Evolutionary conservation across 2,888 invertebrate genomes (phyloP), one percentile per base, ranked within the genome.

Genomic region (Trimorus sp.): DNA sequence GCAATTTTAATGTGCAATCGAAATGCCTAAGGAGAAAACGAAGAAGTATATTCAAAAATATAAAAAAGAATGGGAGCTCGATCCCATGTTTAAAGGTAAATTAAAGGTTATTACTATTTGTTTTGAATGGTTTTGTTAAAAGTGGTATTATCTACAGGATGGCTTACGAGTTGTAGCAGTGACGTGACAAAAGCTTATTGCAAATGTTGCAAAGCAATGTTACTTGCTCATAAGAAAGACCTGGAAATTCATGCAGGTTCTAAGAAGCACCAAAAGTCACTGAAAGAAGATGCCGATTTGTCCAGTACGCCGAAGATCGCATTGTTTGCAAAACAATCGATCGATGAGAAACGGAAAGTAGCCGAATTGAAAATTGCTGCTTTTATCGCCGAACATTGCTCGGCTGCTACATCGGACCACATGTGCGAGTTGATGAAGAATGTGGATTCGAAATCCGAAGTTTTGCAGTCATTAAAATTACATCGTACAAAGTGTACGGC

Each of bases 401-500:
- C 85, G 3, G 16, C 85, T 8, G 45, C 51, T 71, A 83, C 87
- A 8, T 79, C 83, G 0, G 82, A 87, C 73, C 86, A 86, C 63
- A 54, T 87, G 14, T 68, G 83, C 11, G 54, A 71, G 7, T 40
- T 87, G 11, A 58, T 87, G 7, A 71, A 82, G 36, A 70, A 79
- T 15, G 62, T 87, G 7, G 87, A 87, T 71, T 62, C 76, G 0
- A 74, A 60, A 26, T 86, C 85, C 40, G 83, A 84, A 59, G 77
- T 84, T 15, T 49, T 89, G 4, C 81, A 83, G 14, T 84, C 84
- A n/a, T 16, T 84, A 65, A 89, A 85, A 76, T 48, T 86, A 16
- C 85, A 86, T 59, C 80, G 83, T 0, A 86, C 87, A 14, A 86
- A 86, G n/a, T 88, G 89, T 69, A 81, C 86, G 0, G 86, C 86